Percentiles rank a stretch among this genome's conserved stretches.
These are phyloP conservation scores for Macrocentrus cingulum DNA, from an alignment of 1,140 invertebrate genomes.

Conservation along the genomic window DNA sequence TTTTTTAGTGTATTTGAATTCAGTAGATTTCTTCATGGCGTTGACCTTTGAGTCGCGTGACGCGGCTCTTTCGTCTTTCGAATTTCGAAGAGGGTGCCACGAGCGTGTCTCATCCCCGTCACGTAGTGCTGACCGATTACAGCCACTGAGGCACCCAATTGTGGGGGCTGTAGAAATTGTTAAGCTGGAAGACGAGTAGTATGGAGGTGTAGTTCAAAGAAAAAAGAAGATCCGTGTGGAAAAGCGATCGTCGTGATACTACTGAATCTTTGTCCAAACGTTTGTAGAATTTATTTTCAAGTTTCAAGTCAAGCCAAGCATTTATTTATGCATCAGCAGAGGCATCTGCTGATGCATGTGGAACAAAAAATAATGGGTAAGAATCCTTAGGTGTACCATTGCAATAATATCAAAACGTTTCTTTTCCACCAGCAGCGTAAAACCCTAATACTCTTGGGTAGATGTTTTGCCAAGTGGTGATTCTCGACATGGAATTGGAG, in stretches of 20 bases:
- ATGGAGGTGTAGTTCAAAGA: background rate
- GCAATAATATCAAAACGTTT: background rate
- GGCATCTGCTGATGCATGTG: too few relatives aligned
- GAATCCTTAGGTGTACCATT: too few relatives aligned
- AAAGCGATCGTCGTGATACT: too few relatives aligned
- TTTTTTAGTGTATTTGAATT: background rate
- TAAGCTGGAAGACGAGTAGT: background rate
- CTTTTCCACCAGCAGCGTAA: background rate
- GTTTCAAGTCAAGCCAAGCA: too few relatives aligned
- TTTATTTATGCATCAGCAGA: too few relatives aligned
- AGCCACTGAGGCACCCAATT: slow-evolving; percentile 5
- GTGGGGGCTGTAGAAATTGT: background rate
- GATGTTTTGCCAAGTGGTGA: slow-evolving; percentile 6
- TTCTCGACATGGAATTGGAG: slow-evolving; percentile 17
- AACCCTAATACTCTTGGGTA: background rate
- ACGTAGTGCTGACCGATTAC: slow-evolving; percentile 26
- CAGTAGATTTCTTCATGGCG: background rate
- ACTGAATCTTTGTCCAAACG: too few relatives aligned
- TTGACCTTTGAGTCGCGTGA: background rate
- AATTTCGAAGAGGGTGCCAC: background rate
- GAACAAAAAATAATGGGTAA: too few relatives aligned
- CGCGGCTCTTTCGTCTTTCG: slow-evolving; percentile 2
- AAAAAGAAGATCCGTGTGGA: background rate
- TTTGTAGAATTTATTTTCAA: too few relatives aligned
- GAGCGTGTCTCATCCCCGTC: slow-evolving; percentile 12